Percentiles rank a stretch among this genome's conserved stretches.
Conservation (phyloP, 2,888 invertebrate species). For the Ashinkailepas kermadecensis region DNA sequence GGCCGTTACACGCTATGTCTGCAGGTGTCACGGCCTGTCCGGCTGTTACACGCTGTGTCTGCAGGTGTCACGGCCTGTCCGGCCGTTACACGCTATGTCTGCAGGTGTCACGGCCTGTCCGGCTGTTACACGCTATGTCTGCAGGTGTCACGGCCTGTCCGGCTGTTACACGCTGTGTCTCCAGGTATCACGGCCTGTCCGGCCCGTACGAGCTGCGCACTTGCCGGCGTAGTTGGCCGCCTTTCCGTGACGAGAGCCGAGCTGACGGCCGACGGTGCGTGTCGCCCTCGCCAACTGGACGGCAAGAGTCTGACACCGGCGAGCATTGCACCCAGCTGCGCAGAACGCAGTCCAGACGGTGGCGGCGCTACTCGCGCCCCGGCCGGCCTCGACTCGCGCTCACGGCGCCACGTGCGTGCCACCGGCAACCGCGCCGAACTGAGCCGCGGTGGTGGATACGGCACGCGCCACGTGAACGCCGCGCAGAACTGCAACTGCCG, state of each 20-base stretch:
- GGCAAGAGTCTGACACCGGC: slow-evolving; percentile 22
- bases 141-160: slow-evolving; percentile 51
- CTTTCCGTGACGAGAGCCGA: slow-evolving; percentile 74
- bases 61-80: too few species aligned
- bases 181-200: slow-evolving; percentile 87
- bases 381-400: slow-evolving; percentile 14
- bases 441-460: slow-evolving; percentile 7
- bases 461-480: slow-evolving; percentile 37
- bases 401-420: background rate
- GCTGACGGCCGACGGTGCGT: slow-evolving; percentile 55
- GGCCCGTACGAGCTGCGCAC: slow-evolving; percentile 84
- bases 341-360: slow-evolving; percentile 17
- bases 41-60: too few species aligned
- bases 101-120: too few species aligned
- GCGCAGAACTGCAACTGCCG: slow-evolving; percentile 49
- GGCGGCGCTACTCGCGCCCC: slow-evolving; percentile 4
- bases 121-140: slow-evolving; percentile 27
- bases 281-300: slow-evolving; percentile 27
- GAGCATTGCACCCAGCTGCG: background rate
- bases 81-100: too few species aligned
- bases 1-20: too few species aligned
- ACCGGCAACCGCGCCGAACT: slow-evolving; percentile 8
- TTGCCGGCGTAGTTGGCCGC: slow-evolving; percentile 84
- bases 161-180: slow-evolving; percentile 63
- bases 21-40: too few species aligned